Evolutionary conservation across 1,140 invertebrate species (phyloP).

Genomic region (Cyclina sinensis): DNA sequence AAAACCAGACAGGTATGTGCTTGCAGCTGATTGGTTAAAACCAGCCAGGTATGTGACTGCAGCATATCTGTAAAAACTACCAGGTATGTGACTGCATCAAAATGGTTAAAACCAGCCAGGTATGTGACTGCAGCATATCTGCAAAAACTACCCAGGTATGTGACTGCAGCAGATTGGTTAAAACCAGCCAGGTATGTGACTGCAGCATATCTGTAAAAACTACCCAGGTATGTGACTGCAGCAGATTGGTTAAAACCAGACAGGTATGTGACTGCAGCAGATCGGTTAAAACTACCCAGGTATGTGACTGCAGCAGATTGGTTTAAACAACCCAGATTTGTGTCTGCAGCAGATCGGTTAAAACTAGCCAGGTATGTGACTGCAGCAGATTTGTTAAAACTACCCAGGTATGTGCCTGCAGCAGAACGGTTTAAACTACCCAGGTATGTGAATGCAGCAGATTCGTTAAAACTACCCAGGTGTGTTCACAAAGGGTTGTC

Average conservation of each 20-base stretch:
- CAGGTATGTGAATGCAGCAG: conserved; percentile 91
- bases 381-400: neutral
- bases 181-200: conserved; percentile 91
- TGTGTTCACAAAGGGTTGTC: no score
- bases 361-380: conserved; percentile 91
- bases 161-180: conserved; percentile 90
- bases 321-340: no score
- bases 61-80: conserved; percentile 92
- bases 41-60: no score
- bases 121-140: conserved; percentile 89
- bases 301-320: no score
- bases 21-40: no score
- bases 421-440: conserved; percentile 90
- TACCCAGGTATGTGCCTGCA: conserved; percentile 90
- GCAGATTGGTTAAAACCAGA: conserved; percentile 92
- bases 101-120: conserved; percentile 93
- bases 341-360: conserved; percentile 91
- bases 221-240: conserved; percentile 91
- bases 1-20: no score
- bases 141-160: conserved; percentile 92
- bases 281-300: no score
- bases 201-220: conserved; percentile 91
- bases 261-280: conserved; percentile 89
- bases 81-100: conserved; percentile 89
- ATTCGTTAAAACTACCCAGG: conserved; percentile 93